Evolutionary conservation across 2,797 vertebrate species (phyloP).

Genomic region (Tenualosa ilisha): DNA sequence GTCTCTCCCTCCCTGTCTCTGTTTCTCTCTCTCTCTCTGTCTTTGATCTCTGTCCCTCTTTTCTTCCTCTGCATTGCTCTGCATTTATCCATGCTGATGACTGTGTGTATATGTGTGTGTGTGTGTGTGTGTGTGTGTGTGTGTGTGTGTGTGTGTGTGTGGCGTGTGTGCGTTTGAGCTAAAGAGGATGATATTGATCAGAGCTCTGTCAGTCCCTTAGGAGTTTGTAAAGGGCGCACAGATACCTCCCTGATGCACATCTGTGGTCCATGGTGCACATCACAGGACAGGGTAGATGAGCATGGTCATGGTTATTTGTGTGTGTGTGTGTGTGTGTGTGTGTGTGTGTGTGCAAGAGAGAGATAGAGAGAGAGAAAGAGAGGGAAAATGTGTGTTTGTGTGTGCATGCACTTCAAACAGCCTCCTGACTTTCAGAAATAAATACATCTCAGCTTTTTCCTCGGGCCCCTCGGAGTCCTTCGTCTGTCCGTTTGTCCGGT

Average conservation of each 20-base stretch:
- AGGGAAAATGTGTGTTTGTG: too few relatives aligned
- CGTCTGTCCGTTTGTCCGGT: background rate
- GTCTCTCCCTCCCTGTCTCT: constrained; percentile 27
- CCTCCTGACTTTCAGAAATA: background rate
- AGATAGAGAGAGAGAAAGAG: too few relatives aligned
- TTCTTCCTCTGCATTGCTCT: background rate
- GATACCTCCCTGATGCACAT: background rate
- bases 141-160: too few relatives aligned
- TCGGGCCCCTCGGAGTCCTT: background rate
- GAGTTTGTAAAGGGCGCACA: background rate
- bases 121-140: background rate
- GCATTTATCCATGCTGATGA: background rate
- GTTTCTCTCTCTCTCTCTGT: background rate
- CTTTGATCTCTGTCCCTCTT: background rate
- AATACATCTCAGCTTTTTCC: background rate
- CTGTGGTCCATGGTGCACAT: background rate
- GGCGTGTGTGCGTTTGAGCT: too few relatives aligned
- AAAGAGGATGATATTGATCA: constrained; percentile 49
- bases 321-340: background rate
- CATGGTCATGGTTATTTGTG: background rate
- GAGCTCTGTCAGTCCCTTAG: background rate
- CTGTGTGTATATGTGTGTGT: background rate
- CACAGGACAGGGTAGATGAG: background rate
- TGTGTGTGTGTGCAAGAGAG: background rate
- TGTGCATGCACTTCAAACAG: background rate